Conservation (phyloP, 2,797 vertebrate genomes). For the Chiloscyllium punctatum region DNA sequence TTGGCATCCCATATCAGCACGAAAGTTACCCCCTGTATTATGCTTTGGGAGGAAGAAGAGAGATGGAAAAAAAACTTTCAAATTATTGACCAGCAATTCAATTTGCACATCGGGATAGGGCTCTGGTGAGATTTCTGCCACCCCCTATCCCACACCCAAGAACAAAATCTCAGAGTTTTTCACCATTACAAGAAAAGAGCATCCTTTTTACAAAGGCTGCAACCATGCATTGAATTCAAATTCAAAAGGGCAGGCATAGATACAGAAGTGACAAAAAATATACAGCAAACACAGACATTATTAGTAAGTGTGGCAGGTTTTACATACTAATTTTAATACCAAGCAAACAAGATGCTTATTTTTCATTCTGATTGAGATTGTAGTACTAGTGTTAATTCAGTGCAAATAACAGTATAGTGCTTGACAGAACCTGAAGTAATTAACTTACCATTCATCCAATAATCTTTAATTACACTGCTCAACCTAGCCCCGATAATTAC, state of each 20-base stretch:
- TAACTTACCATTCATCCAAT: conserved; percentile 2
- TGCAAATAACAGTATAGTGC: neutral
- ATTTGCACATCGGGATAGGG: neutral
- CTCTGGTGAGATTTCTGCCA: neutral
- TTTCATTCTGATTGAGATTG: neutral
- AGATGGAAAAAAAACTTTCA: neutral
- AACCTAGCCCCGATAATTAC: neutral
- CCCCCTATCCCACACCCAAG: no score
- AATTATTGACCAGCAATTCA: neutral
- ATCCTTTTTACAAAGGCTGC: neutral
- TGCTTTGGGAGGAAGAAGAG: neutral
- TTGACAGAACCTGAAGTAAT: conserved; percentile 8
- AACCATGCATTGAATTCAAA: neutral
- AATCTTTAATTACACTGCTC: neutral
- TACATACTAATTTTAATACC: neutral
- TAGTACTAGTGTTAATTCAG: neutral
- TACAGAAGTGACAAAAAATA: neutral
- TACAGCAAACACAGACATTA: neutral
- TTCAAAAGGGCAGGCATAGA: neutral
- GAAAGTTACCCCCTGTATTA: neutral
- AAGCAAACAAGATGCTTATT: neutral
- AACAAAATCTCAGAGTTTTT: neutral
- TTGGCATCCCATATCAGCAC: neutral
- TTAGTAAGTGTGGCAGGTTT: neutral
- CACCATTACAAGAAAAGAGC: neutral